Percentiles rank a stretch among this genome's conserved stretches.
phyloP scores from a whole-genome alignment of 2,888 invertebrate species.

The Nasonovia ribisnigri region DNA sequence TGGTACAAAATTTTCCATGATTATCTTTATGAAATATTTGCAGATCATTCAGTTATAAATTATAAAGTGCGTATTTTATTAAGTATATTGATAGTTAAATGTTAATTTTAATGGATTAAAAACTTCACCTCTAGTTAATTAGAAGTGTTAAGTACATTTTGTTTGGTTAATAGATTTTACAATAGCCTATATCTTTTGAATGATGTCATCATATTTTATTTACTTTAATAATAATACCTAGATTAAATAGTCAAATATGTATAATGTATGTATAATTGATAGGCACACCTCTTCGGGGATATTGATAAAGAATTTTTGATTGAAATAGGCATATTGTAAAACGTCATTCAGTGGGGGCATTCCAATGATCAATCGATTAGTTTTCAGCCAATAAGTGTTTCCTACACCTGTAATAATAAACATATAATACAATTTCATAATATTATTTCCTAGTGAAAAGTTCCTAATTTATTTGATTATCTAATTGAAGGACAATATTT shows the following conservation, averaged over 20 bases:
- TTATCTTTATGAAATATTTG: conserved; percentile 14
- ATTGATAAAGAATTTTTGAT: conserved; percentile 52
- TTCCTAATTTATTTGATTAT: conserved; percentile 35
- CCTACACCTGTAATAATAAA: conserved; percentile 52
- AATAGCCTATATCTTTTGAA: conserved; percentile 30
- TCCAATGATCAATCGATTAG: conserved; percentile 58
- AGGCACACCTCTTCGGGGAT: conserved; percentile 34
- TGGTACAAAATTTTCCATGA: not conserved
- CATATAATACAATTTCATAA: conserved; percentile 44
- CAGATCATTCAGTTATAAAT: conserved; percentile 34
- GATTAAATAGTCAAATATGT: conserved; percentile 35
- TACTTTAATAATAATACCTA: conserved; percentile 35
- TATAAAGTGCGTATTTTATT: conserved; percentile 32
- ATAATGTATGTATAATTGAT: conserved; percentile 20
- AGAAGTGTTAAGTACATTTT: not conserved
- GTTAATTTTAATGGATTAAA: not conserved
- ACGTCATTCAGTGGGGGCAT: conserved; percentile 49
- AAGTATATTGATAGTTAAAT: conserved; percentile 19
- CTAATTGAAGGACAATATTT: conserved; percentile 17
- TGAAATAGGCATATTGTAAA: conserved; percentile 27
- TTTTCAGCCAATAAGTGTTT: conserved; percentile 46
- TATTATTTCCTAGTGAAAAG: conserved; percentile 39
- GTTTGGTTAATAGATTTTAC: not conserved
- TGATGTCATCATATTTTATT: conserved; percentile 15
- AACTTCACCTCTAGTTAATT: not conserved